Percentiles rank a stretch among this genome's conserved stretches.
Conservation (phyloP, 2,888 invertebrate species). For the Ferrisia virgata region DNA sequence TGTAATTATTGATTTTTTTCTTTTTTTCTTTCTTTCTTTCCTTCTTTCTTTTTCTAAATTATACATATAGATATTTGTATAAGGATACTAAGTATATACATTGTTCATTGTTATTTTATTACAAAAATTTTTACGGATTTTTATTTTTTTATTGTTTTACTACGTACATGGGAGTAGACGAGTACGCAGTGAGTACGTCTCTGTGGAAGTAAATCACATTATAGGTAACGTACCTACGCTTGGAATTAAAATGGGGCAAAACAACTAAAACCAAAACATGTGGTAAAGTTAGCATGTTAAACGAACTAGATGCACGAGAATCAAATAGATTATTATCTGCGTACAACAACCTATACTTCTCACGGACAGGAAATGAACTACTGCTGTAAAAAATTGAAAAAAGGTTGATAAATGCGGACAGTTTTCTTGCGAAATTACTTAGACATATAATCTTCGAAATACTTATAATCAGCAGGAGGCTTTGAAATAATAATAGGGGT, state of each 20-base stretch:
- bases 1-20: constrained; percentile 6
- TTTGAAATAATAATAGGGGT: constrained; percentile 36
- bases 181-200: neutral
- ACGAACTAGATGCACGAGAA: neutral
- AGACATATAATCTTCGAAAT: constrained; percentile 38
- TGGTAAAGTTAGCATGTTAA: constrained; percentile 14
- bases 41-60: neutral
- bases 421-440: constrained; percentile 36
- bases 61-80: constrained; percentile 2
- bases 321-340: constrained; percentile 21
- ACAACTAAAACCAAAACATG: neutral
- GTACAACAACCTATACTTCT: constrained; percentile 21
- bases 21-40: neutral
- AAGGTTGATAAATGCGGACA: constrained; percentile 33
- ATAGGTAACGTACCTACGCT: too few relatives aligned
- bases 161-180: neutral
- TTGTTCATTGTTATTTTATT: constrained; percentile 27
- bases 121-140: constrained; percentile 29
- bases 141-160: neutral
- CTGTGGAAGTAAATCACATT: neutral
- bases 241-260: neutral
- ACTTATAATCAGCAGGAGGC: constrained; percentile 41
- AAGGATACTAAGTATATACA: neutral
- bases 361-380: constrained; percentile 39
- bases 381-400: constrained; percentile 36